Evolutionary conservation across 2,888 invertebrate genomes (phyloP).

Genomic region (Eupithecia abbreviata): DNA sequence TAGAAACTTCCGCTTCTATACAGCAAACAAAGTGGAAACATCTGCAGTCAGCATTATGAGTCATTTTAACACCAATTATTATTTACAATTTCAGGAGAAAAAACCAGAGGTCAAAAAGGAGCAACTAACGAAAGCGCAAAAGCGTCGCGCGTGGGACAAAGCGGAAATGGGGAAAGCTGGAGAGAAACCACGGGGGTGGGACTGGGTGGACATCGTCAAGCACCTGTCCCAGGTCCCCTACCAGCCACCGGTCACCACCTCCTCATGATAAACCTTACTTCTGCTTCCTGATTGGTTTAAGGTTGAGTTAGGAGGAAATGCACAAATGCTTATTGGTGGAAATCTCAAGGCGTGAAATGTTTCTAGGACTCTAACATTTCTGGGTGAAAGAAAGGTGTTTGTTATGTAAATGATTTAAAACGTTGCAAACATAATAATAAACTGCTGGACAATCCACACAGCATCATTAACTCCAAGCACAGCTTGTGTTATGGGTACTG

Average conservation of each 20-base stretch:
- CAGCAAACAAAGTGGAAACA: too few species aligned
- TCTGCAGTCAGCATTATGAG: too few species aligned
- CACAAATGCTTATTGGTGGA: constrained; percentile 5
- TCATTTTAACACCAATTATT: too few species aligned
- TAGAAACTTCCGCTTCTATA: too few species aligned
- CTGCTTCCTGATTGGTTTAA: not conserved
- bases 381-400: not conserved
- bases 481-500: too few species aligned
- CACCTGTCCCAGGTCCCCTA: constrained; percentile 91
- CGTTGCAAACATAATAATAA: not conserved
- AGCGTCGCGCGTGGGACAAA: constrained; percentile 93
- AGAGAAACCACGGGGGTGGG: constrained; percentile 94
- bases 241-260: constrained; percentile 47
- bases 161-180: constrained; percentile 90
- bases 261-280: constrained; percentile 58
- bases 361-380: not conserved
- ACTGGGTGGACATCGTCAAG: constrained; percentile 98
- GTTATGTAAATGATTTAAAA: not conserved
- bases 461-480: not conserved
- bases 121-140: constrained; percentile 95
- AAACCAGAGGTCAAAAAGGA: constrained; percentile 89
- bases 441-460: not conserved
- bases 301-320: not conserved
- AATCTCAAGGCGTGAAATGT: not conserved
- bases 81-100: constrained; percentile 58